These are phyloP conservation scores for Motacilla tschutschensis DNA, from an alignment of 2,113 vertebrate genomes.

Conservation along the genomic window DNA sequence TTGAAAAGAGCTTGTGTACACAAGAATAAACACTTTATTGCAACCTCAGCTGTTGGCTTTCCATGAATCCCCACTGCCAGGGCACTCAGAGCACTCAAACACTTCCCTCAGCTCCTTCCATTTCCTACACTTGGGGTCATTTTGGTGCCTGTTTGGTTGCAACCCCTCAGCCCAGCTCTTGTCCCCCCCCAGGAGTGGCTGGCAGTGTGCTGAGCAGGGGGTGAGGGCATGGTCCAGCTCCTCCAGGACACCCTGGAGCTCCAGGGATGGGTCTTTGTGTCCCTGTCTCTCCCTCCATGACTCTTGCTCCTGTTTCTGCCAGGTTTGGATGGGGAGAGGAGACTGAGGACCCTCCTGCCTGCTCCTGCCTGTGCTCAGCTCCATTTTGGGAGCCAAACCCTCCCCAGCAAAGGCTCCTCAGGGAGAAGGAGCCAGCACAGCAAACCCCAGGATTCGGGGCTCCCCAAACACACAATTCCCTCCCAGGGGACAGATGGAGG, in stretches of 20 bases:
- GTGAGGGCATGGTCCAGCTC: fast-evolving
- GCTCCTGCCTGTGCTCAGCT: neutral
- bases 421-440: neutral
- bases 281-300: neutral
- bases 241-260: neutral
- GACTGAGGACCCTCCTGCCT: neutral
- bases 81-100: neutral
- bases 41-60: neutral
- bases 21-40: neutral
- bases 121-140: neutral
- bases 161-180: neutral
- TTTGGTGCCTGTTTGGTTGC: neutral
- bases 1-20: neutral
- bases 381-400: neutral
- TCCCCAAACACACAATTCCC: neutral
- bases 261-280: neutral
- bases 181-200: neutral
- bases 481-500: neutral
- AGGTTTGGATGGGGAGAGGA: neutral
- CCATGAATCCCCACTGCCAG: neutral
- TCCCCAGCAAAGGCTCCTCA: fast-evolving
- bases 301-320: neutral
- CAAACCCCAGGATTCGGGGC: neutral
- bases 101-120: neutral
- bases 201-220: neutral